These are phyloP conservation scores for Elephas maximus DNA, from an alignment of 2,113 vertebrate species.

Conservation along the genomic window DNA sequence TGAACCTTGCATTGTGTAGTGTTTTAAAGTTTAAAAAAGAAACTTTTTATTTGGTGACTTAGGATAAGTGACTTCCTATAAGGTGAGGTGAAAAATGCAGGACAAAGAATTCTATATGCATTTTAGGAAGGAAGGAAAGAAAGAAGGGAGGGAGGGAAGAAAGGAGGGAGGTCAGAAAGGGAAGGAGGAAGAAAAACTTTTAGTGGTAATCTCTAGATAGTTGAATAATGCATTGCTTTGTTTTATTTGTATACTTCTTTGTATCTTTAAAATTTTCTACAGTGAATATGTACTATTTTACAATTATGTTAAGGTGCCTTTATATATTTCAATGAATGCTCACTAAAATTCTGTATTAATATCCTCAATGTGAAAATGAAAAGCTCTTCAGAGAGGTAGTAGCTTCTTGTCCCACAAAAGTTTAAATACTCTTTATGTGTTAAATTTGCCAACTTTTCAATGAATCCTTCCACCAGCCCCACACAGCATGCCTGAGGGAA, in stretches of 20 bases:
- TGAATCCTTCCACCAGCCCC: background rate
- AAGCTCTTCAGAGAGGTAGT: background rate
- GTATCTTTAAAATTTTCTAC: background rate
- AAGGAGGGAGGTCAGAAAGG: background rate
- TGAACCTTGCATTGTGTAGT: background rate
- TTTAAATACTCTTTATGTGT: background rate
- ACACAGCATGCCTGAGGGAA: background rate
- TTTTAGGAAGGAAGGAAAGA: background rate
- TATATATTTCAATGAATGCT: background rate
- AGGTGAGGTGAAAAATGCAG: background rate
- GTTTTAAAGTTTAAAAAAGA: background rate
- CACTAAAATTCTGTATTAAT: background rate
- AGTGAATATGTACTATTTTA: background rate
- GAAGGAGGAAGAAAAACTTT: background rate
- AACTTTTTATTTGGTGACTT: background rate
- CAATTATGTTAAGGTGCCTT: background rate
- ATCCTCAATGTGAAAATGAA: background rate
- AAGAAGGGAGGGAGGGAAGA: background rate
- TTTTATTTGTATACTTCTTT: conserved; percentile 8
- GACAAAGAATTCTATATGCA: background rate
- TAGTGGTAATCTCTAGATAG: background rate
- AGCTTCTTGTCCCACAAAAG: background rate
- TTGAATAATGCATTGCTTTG: background rate
- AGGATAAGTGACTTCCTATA: background rate
- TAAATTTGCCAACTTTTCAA: background rate